Evolutionary conservation across 2,113 vertebrate species (phyloP), one percentile per base, ranked within the genome.

Genomic region (Lepus europaeus): DNA sequence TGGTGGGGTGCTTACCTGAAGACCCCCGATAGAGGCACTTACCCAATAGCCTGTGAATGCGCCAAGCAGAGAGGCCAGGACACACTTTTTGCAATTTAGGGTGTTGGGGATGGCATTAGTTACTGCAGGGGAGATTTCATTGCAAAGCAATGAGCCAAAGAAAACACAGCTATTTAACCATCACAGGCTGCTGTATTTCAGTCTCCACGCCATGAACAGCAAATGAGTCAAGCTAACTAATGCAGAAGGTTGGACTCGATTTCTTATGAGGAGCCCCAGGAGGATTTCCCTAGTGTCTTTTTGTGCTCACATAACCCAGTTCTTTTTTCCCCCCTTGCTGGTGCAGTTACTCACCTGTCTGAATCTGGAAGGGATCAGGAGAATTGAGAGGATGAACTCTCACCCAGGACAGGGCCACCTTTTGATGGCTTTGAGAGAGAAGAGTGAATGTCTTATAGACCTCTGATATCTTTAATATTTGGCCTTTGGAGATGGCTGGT

Each of bases 201-300:
- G 72, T 86, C 64, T 95, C 80, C 39, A 94, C 0, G 0, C 80
- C 10, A 4, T 9, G 53, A 87, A 91, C 89, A 87, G 89, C 74
- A 90, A 95, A 94, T 93, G 94, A 96, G 90, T 94, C 88, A 81
- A 80, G 70, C 70, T 91, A 95, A 95, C 82, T 92, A 96, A 95
- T 27, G 79, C 51, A 64, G 88, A 69, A 81, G 82, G 82, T 82
- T 59, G 66, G 79, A 70, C 68, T 94, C 19, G 2, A 86, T 97
- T 95, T 86, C 90, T 56, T 66, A 91, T 91, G 77, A 96, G 72
- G 85, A 36, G 29, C 25, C 90, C 78, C 92, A 61, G 74, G 94
- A 95, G 90, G 84, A 64, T 95, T 84, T 87, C 19, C 63, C 0
- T 1, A 82, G 72, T 53, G 56, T 68, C 80, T 87, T 4, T 59